phyloP scores from a whole-genome alignment of 1,140 invertebrate species.

The Nylanderia fulva region DNA sequence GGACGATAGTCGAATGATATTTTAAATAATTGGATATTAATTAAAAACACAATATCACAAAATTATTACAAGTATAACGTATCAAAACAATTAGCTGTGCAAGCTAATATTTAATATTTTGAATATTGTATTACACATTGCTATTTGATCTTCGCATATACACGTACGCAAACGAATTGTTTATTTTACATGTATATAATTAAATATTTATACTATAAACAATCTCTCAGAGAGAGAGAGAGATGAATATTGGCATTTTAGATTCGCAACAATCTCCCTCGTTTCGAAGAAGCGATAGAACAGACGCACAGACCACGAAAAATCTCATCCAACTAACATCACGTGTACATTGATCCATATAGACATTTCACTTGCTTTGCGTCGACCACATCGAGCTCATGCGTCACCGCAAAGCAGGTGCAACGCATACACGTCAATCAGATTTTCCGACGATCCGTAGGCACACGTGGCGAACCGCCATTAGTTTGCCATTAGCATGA shows the following conservation, averaged over 20 bases:
- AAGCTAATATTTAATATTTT: not conserved
- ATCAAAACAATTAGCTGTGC: too few relatives aligned
- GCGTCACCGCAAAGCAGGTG: conserved; percentile 53
- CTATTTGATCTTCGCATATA: not conserved
- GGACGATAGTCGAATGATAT: not conserved
- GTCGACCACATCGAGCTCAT: conserved; percentile 2
- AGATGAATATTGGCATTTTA: not conserved
- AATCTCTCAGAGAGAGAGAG: not conserved
- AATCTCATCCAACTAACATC: not conserved
- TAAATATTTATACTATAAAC: not conserved
- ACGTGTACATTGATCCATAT: conserved; percentile 11
- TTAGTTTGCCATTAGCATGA: conserved; percentile 69
- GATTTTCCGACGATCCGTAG: conserved; percentile 48
- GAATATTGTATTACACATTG: not conserved
- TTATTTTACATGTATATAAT: conserved; percentile 8
- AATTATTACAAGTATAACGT: too few relatives aligned
- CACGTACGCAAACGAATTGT: too few relatives aligned
- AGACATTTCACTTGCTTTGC: conserved; percentile 24
- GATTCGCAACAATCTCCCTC: not conserved
- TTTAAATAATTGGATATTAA: not conserved
- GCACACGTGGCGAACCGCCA: conserved; percentile 55
- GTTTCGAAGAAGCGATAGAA: not conserved
- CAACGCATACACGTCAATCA: conserved; percentile 56
- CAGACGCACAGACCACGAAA: not conserved
- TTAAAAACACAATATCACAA: not conserved